These are phyloP conservation scores for Masticophis lateralis DNA, from an alignment of 2,797 vertebrate species.

Conservation along the genomic window DNA sequence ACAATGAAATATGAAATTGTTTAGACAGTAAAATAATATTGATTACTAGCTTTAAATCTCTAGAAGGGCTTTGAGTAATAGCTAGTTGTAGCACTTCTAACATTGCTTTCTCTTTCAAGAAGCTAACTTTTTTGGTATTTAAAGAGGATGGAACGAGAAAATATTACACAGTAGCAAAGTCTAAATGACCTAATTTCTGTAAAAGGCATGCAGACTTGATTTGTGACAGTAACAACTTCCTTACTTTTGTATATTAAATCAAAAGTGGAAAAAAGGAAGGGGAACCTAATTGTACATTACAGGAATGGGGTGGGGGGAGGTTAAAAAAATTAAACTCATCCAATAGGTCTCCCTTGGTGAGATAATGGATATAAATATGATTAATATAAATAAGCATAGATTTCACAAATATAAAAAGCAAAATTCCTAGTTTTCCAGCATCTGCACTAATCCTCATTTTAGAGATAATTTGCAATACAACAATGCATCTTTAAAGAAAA, in stretches of 20 bases:
- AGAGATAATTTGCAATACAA: background rate
- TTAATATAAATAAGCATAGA: background rate
- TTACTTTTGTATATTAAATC: background rate
- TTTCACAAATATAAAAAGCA: background rate
- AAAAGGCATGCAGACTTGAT: background rate
- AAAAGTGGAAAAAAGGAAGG: background rate
- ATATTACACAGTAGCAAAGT: background rate
- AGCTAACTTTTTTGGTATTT: background rate
- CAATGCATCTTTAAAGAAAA: background rate
- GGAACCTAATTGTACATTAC: background rate
- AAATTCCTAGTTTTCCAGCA: background rate
- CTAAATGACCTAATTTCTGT: background rate
- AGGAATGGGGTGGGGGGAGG: background rate
- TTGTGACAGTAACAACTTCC: background rate
- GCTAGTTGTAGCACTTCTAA: background rate
- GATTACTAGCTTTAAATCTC: background rate
- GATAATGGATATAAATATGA: background rate
- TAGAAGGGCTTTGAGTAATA: background rate
- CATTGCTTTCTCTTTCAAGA: background rate
- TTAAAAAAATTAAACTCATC: background rate
- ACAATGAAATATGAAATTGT: background rate
- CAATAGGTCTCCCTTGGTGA: background rate
- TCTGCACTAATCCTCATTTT: background rate
- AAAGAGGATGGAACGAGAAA: background rate
- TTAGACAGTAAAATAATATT: background rate